Percentiles rank a stretch among this genome's conserved stretches.
These are phyloP conservation scores for Rhea pennata DNA, from an alignment of 2,113 vertebrate genomes.

Conservation along the genomic window DNA sequence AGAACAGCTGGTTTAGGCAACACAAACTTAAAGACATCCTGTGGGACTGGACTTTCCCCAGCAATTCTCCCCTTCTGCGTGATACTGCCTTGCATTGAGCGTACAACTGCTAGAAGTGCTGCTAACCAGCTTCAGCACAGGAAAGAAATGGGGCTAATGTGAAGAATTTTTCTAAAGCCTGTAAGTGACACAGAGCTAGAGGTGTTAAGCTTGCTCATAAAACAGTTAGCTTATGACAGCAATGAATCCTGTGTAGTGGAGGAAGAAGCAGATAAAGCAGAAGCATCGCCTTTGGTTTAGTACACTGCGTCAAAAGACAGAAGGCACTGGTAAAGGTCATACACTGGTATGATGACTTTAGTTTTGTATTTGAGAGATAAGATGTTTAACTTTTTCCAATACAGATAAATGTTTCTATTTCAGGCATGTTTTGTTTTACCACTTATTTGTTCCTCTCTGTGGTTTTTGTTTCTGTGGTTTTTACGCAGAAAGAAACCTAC, in stretches of 20 bases:
- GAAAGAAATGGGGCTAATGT: background rate
- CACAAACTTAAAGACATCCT: background rate
- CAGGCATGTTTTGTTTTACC: background rate
- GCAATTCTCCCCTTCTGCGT: background rate
- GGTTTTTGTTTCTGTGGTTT: too few species aligned
- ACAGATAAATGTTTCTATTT: background rate
- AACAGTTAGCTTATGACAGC: background rate
- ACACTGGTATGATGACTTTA: background rate
- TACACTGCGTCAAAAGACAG: background rate
- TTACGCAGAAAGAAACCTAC: background rate
- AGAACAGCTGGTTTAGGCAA: background rate
- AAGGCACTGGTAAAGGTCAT: background rate
- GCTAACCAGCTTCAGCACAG: background rate
- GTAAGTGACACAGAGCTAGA: background rate
- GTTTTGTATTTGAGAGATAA: background rate
- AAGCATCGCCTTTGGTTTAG: background rate
- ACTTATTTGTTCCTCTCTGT: background rate
- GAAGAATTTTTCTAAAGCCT: background rate
- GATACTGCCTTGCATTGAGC: fast-evolving
- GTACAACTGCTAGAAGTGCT: background rate
- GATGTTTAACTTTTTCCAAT: background rate
- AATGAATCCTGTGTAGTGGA: background rate
- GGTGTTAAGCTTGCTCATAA: background rate
- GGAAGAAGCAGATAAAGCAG: background rate
- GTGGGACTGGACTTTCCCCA: background rate